Conservation (phyloP, 2,113 vertebrate genomes). For the Empidonax traillii region DNA sequence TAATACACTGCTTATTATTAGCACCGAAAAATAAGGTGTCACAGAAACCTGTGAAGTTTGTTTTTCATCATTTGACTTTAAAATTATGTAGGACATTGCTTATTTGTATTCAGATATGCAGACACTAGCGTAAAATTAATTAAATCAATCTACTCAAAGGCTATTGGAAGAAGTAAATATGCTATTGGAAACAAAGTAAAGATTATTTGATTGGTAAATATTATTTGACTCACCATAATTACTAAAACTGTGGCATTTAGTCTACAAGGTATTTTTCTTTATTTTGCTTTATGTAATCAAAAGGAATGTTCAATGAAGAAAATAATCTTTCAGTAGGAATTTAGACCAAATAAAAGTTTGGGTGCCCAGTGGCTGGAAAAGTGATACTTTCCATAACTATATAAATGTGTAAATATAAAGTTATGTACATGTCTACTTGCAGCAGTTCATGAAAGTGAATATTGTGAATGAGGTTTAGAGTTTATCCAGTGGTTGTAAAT, state of each 20-base stretch:
- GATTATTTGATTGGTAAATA: not conserved
- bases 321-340: not conserved
- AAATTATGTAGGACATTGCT: not conserved
- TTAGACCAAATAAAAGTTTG: not conserved
- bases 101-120: not conserved
- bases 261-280: not conserved
- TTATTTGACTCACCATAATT: not conserved
- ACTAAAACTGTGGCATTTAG: not conserved
- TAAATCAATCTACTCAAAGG: not conserved
- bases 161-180: not conserved
- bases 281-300: not conserved
- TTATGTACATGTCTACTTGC: not conserved
- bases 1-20: not conserved
- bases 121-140: not conserved
- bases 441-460: not conserved
- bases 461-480: not conserved
- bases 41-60: not conserved
- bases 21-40: not conserved
- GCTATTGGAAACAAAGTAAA: not conserved
- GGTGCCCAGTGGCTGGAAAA: not conserved
- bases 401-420: not conserved
- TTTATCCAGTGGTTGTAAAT: not conserved
- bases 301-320: not conserved
- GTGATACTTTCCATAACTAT: accelerated
- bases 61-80: not conserved